Conservation (phyloP, 35 echinoderm and acorn worm species). For the Eucidaris tribuloides region DNA sequence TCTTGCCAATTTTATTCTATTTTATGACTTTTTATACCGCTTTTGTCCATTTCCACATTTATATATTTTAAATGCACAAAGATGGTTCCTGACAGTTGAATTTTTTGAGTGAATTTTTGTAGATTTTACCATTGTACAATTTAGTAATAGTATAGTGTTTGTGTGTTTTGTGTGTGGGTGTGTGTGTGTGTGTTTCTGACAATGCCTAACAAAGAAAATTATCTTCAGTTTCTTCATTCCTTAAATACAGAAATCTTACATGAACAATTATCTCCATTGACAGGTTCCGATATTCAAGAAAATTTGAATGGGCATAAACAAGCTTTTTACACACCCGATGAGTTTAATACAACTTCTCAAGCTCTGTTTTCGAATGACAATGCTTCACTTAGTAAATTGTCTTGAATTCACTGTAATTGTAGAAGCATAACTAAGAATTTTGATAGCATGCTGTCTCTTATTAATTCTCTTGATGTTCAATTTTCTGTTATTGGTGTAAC, state of each 20-base stretch:
- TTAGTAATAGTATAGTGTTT: too few relatives aligned
- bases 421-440: background rate
- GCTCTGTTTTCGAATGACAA: background rate
- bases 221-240: background rate
- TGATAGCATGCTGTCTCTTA: background rate
- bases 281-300: background rate
- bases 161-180: too few relatives aligned
- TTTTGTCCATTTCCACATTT: background rate
- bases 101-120: too few relatives aligned
- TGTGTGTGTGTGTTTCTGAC: too few relatives aligned
- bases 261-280: background rate
- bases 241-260: background rate
- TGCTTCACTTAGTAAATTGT: too few relatives aligned
- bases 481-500: background rate
- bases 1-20: background rate
- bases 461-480: background rate
- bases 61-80: too few relatives aligned
- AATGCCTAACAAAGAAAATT: too few relatives aligned
- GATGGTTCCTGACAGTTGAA: too few relatives aligned
- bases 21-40: background rate
- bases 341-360: background rate
- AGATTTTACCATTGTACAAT: too few relatives aligned
- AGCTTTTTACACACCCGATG: background rate
- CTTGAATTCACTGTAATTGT: background rate
- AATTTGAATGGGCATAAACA: background rate